Evolutionary conservation across 2,797 vertebrate genomes (phyloP).

Genomic region (Arctocebus calabarensis): DNA sequence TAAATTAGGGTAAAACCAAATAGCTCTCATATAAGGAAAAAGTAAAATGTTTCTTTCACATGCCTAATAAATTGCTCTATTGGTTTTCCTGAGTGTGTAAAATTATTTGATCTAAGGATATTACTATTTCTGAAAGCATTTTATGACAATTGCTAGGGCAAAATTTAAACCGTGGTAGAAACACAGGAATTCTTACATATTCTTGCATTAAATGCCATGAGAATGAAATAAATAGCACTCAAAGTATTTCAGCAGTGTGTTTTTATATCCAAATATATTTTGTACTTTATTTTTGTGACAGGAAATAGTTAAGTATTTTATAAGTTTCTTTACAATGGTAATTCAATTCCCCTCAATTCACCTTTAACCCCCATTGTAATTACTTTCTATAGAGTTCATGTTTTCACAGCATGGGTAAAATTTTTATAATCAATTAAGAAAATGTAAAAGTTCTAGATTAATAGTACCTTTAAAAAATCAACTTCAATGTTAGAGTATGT

Average conservation of each 20-base stretch:
- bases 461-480: background rate
- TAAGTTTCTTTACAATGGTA: background rate
- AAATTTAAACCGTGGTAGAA: background rate
- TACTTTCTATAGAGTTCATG: constrained; percentile 10
- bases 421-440: constrained; percentile 35
- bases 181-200: background rate
- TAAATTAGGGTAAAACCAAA: constrained; percentile 83
- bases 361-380: constrained; percentile 23
- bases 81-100: constrained; percentile 22
- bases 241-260: background rate
- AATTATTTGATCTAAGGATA: constrained; percentile 40
- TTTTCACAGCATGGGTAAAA: constrained; percentile 20
- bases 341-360: constrained; percentile 46
- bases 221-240: background rate
- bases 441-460: constrained; percentile 48
- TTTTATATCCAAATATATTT: constrained; percentile 12
- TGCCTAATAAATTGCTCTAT: constrained; percentile 10
- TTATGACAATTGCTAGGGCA: background rate
- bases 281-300: constrained; percentile 40
- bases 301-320: background rate
- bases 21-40: constrained; percentile 75
- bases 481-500: background rate
- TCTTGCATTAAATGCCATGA: background rate
- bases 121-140: background rate
- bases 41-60: constrained; percentile 55